Conservation (phyloP, 2,797 vertebrate species). For the Tragopan temminckii region DNA sequence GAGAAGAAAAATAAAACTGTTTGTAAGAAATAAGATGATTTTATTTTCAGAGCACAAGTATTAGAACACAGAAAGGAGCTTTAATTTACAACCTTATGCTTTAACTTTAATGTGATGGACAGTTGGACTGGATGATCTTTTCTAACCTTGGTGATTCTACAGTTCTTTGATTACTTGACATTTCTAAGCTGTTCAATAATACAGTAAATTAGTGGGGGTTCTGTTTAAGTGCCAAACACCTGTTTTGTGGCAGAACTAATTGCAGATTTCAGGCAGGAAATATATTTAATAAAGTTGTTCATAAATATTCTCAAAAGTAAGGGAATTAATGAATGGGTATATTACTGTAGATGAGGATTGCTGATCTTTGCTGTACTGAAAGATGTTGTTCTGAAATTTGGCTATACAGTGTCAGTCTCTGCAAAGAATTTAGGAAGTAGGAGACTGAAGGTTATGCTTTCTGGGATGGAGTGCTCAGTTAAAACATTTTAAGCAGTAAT, state of each 20-base stretch:
- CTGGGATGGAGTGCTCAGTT: too few relatives aligned
- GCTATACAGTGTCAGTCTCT: not conserved
- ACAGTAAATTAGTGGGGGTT: fast-evolving
- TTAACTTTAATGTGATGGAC: not conserved
- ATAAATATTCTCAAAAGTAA: not conserved
- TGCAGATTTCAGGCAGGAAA: fast-evolving
- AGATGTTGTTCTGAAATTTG: not conserved
- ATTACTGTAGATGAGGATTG: not conserved
- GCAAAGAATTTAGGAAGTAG: not conserved
- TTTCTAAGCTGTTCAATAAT: not conserved
- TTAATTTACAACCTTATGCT: not conserved
- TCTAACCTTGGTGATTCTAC: too few relatives aligned
- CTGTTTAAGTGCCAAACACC: not conserved
- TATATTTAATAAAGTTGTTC: not conserved
- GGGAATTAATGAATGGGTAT: not conserved
- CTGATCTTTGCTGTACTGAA: not conserved
- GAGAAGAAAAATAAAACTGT: not conserved
- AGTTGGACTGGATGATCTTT: too few relatives aligned
- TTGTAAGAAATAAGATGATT: not conserved
- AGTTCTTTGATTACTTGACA: not conserved
- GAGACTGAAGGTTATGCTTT: too few relatives aligned
- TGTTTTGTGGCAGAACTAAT: not conserved
- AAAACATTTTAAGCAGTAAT: too few relatives aligned
- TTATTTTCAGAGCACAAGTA: not conserved
- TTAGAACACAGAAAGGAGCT: not conserved